Evolutionary conservation across 1,140 invertebrate species (phyloP).

Genomic region (Triops longicaudatus): DNA sequence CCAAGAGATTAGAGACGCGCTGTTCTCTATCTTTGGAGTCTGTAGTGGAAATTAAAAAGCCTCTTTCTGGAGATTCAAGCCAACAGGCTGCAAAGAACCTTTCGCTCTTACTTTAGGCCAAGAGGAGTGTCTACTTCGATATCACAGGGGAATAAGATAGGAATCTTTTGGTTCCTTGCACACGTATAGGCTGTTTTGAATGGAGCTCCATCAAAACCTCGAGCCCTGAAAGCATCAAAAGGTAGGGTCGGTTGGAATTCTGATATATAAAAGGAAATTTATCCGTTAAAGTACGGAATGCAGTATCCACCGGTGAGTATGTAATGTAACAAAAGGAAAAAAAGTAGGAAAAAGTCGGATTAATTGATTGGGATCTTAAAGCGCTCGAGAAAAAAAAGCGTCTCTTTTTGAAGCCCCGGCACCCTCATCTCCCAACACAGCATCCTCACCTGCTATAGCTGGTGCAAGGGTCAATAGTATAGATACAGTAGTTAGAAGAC

Average conservation of each 20-base stretch:
- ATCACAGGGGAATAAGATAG: neutral
- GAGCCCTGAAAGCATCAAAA: no score
- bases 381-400: neutral
- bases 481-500: conserved; percentile 6
- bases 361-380: neutral
- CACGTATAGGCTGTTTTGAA: conserved; percentile 1
- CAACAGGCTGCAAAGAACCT: neutral
- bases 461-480: conserved; percentile 2
- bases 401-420: neutral
- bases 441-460: neutral
- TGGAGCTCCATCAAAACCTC: no score
- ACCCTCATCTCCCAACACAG: neutral
- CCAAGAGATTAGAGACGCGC: neutral
- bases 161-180: neutral
- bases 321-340: no score
- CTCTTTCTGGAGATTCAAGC: neutral
- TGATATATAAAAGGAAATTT: no score
- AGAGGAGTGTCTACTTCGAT: conserved; percentile 12
- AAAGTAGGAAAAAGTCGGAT: neutral
- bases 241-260: no score
- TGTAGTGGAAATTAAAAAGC: neutral
- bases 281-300: no score
- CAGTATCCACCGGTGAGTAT: no score
- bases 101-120: neutral
- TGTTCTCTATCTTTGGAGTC: neutral